These are phyloP conservation scores for Xiphophorus maculatus DNA, from an alignment of 2,113 vertebrate genomes.

Conservation along the genomic window DNA sequence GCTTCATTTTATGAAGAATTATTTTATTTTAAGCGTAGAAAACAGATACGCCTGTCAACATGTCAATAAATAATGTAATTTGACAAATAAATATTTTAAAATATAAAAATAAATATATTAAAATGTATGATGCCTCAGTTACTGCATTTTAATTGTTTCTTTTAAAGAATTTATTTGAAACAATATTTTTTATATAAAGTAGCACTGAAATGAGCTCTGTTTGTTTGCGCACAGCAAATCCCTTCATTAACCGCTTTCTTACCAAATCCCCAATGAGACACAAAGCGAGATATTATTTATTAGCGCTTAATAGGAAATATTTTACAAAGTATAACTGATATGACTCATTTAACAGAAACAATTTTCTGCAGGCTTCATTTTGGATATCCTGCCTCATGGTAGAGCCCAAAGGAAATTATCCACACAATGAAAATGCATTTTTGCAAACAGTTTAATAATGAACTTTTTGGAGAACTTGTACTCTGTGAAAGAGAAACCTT, in stretches of 20 bases:
- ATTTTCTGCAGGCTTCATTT: constrained; percentile 40
- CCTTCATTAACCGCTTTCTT: constrained; percentile 21
- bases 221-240: not conserved
- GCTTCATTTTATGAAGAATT: not conserved
- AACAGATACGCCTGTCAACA: not conserved
- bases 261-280: constrained; percentile 3
- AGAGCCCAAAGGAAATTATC: constrained; percentile 38
- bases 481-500: constrained; percentile 25
- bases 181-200: not conserved
- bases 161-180: not conserved
- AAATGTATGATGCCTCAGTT: not conserved
- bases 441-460: constrained; percentile 39
- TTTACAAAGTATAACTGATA: constrained; percentile 5
- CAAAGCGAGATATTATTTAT: not conserved
- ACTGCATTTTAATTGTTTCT: not conserved
- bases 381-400: constrained; percentile 42
- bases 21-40: not conserved
- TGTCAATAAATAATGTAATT: not conserved
- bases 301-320: not conserved
- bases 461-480: constrained; percentile 43
- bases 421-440: too few species aligned
- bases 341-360: constrained; percentile 25
- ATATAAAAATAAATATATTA: not conserved
- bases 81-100: not conserved
- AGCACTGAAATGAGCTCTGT: not conserved